These are phyloP conservation scores for Lacerta bilineata DNA, from an alignment of 2,797 vertebrate genomes.

Conservation along the genomic window DNA sequence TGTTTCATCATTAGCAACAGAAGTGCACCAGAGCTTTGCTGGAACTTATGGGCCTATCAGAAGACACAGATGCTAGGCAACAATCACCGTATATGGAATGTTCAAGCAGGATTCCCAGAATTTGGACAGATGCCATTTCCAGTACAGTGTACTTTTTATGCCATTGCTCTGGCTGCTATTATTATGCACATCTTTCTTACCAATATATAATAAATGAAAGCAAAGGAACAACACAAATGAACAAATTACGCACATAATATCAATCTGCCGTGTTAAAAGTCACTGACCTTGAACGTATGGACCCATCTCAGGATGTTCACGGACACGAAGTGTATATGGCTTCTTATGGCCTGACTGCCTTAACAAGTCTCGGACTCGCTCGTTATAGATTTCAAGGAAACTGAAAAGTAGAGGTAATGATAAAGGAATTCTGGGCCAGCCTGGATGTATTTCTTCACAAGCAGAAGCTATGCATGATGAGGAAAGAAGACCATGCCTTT, in stretches of 20 bases:
- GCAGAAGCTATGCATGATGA: background rate
- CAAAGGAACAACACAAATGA: background rate
- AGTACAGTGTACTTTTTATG: background rate
- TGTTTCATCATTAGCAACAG: background rate
- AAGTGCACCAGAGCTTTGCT: background rate
- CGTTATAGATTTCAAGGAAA: conserved; percentile 98
- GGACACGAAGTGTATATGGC: conserved; percentile 86
- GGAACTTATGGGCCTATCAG: background rate
- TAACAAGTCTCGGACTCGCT: conserved; percentile 93
- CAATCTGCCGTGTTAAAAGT: background rate
- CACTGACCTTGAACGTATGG: conserved; percentile 94
- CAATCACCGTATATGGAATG: conserved; percentile 36
- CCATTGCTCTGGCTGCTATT: background rate
- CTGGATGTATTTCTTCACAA: background rate
- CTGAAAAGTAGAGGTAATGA: conserved; percentile 72
- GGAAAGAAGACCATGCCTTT: background rate
- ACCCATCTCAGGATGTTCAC: conserved; percentile 96
- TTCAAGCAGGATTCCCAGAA: background rate
- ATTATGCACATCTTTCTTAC: background rate
- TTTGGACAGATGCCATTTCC: background rate
- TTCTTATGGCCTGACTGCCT: conserved; percentile 87
- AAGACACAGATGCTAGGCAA: background rate
- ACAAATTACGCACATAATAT: fast-evolving
- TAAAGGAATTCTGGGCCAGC: background rate
- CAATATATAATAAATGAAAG: background rate